A percentile compares a stretch with the other conserved stretches of the same genome.
phyloP scores from a whole-genome alignment of 2,113 vertebrate genomes.

The Paradoxurus hermaphroditus region DNA sequence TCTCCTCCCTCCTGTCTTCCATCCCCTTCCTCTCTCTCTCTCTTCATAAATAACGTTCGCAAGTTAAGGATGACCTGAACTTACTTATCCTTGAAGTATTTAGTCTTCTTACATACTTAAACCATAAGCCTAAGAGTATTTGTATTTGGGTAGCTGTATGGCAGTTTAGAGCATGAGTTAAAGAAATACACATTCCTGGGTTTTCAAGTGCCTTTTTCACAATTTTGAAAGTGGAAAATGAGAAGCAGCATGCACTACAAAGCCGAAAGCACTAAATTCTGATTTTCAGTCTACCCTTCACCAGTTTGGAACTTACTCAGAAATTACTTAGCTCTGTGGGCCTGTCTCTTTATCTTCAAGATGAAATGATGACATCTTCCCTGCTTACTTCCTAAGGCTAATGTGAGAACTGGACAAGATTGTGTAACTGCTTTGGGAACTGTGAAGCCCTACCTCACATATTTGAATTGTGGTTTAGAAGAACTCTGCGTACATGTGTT shows the following conservation, averaged over 20 bases:
- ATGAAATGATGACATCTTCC: background rate
- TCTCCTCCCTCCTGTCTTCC: background rate
- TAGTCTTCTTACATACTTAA: slow-evolving; percentile 6
- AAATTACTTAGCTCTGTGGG: background rate
- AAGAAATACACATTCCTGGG: background rate
- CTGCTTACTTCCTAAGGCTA: background rate
- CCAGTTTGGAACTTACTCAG: background rate
- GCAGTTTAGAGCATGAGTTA: background rate
- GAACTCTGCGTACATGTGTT: background rate
- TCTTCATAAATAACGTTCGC: background rate
- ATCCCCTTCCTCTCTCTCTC: background rate
- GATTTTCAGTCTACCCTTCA: background rate
- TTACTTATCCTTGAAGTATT: background rate
- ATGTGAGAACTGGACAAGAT: background rate
- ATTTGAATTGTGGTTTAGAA: background rate
- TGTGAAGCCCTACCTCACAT: background rate
- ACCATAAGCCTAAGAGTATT: background rate
- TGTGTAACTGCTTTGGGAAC: background rate
- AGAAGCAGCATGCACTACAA: background rate
- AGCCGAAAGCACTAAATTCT: background rate
- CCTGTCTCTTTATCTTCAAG: background rate
- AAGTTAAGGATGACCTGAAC: background rate
- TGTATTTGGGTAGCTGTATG: background rate
- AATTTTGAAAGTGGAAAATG: background rate
- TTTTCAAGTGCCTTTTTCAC: background rate